A percentile compares a stretch with the other conserved stretches of the same genome.
Evolutionary conservation across 1,140 invertebrate species (phyloP).

Genomic region (Meloidogyne chitwoodi): DNA sequence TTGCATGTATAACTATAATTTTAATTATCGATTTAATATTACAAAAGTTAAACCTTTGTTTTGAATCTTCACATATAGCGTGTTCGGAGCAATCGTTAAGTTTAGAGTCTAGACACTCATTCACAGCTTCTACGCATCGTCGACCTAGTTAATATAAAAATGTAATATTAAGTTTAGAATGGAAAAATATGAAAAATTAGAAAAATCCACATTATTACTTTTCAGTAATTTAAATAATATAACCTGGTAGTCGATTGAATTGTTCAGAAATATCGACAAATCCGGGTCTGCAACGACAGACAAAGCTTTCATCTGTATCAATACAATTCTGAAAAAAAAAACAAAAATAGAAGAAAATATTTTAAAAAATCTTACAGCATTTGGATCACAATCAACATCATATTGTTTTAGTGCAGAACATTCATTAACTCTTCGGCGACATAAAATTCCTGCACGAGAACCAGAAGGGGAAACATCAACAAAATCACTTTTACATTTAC

Average conservation of each 20-base stretch:
- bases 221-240: no score
- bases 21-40: neutral
- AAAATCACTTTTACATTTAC: conserved; percentile 51
- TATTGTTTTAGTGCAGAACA: conserved; percentile 43
- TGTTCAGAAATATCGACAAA: conserved; percentile 59
- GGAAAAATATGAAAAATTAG: no score
- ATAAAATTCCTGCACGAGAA: conserved; percentile 47
- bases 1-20: conserved; percentile 41
- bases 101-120: conserved; percentile 79
- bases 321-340: conserved; percentile 37
- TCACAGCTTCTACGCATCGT: conserved; percentile 68
- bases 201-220: no score
- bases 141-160: conserved; percentile 25
- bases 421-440: conserved; percentile 51
- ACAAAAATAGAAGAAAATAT: neutral
- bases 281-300: conserved; percentile 54
- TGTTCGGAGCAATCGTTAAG: conserved; percentile 84
- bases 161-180: no score
- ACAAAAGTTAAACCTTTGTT: conserved; percentile 38
- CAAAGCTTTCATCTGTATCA: conserved; percentile 54
- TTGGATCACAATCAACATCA: conserved; percentile 53
- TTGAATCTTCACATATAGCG: conserved; percentile 76
- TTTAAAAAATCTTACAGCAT: conserved; percentile 35
- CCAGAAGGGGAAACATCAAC: conserved; percentile 51
- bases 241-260: conserved; percentile 52